Evolutionary conservation across 2,888 invertebrate genomes (phyloP).

Genomic region (Drosophila anomelani): DNA sequence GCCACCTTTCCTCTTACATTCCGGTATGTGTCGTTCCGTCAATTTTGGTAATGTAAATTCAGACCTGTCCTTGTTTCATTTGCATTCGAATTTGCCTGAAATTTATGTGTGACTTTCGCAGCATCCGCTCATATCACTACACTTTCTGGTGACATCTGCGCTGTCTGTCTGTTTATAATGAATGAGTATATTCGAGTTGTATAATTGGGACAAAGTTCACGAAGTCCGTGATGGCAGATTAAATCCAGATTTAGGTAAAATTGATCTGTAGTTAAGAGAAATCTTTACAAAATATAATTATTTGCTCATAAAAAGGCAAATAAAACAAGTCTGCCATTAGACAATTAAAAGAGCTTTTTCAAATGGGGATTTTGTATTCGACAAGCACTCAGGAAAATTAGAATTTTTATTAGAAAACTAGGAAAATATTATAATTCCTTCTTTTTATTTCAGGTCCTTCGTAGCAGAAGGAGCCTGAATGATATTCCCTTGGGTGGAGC

Average conservation of each 20-base stretch:
- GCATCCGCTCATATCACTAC: background rate
- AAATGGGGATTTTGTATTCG: background rate
- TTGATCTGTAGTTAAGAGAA: background rate
- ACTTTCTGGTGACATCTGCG: constrained; percentile 26
- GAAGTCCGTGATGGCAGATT: background rate
- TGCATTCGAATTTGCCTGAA: constrained; percentile 46
- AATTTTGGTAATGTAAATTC: constrained; percentile 49
- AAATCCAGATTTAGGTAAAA: background rate
- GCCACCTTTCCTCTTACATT: constrained; percentile 29
- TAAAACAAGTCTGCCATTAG: no score
- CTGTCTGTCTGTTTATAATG: constrained; percentile 14
- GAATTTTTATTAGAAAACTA: background rate
- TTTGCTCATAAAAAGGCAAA: background rate
- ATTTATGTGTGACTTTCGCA: constrained; percentile 38
- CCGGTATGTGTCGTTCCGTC: constrained; percentile 8
- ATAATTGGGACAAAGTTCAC: constrained; percentile 34
- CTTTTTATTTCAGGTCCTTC: constrained; percentile 51
- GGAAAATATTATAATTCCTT: background rate
- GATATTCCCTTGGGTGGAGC: constrained; percentile 54
- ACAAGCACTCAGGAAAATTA: background rate
- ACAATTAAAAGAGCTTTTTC: background rate
- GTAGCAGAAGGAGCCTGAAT: constrained; percentile 60
- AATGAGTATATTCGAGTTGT: constrained; percentile 35
- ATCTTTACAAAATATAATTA: background rate
- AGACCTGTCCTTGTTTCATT: constrained; percentile 52